Conservation (phyloP, 2,797 vertebrate species). For the Tragelaphus oryx region DNA sequence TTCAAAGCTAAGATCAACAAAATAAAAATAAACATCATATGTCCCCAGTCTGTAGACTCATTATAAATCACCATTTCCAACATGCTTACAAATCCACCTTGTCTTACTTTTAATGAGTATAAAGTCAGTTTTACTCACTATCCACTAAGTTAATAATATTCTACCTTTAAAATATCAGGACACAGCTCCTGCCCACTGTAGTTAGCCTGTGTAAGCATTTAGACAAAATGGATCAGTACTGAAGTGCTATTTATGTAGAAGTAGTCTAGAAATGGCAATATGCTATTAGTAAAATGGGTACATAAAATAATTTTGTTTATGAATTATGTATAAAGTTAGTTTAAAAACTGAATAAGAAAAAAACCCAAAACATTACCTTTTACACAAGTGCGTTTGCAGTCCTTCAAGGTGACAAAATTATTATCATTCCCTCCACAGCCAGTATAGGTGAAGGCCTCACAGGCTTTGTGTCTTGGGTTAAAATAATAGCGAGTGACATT, state of each 20-base stretch:
- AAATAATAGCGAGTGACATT: slow-evolving; percentile 92
- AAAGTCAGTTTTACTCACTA: not conserved
- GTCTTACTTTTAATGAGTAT: not conserved
- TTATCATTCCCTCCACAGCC: slow-evolving; percentile 94
- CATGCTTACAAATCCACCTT: not conserved
- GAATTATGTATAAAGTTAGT: not conserved
- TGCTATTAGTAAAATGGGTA: slow-evolving; percentile 3
- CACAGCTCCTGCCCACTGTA: not conserved
- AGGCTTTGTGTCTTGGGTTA: slow-evolving; percentile 83
- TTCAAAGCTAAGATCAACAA: slow-evolving; percentile 54
- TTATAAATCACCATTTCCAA: not conserved
- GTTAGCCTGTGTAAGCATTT: not conserved
- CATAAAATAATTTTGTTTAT: slow-evolving; percentile 17
- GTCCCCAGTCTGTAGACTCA: not conserved
- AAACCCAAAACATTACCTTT: slow-evolving; percentile 78
- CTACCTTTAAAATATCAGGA: not conserved
- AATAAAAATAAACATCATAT: slow-evolving; percentile 28
- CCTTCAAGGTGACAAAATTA: slow-evolving; percentile 86
- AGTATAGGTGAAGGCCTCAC: slow-evolving; percentile 89
- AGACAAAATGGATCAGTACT: not conserved
- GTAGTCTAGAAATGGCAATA: not conserved
- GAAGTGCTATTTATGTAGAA: not conserved
- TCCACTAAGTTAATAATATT: not conserved
- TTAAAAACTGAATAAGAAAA: not conserved
- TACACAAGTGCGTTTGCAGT: slow-evolving; percentile 86